Conservation (phyloP, 2,113 vertebrate species). For the Ramphastos sulfuratus region DNA sequence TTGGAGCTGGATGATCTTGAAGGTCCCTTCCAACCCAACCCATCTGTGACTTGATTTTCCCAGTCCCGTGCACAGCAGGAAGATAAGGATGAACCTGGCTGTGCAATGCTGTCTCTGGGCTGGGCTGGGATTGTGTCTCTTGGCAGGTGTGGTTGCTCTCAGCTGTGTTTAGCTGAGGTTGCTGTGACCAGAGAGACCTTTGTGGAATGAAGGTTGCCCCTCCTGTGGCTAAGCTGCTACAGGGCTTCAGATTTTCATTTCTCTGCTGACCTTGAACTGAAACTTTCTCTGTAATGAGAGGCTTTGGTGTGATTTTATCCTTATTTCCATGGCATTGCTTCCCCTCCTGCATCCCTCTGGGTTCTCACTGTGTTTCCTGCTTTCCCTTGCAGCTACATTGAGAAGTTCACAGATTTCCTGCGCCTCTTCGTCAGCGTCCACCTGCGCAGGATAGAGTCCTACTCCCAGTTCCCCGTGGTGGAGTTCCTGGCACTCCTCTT, state of each 20-base stretch:
- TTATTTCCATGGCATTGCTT: conserved; percentile 9
- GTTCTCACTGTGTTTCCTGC: conserved; percentile 7
- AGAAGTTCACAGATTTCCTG: conserved; percentile 98
- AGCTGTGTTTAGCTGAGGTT: conserved; percentile 55
- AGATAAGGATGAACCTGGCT: neutral
- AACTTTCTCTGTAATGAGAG: conserved; percentile 20
- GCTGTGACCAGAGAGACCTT: conserved; percentile 72
- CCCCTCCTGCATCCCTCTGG: neutral
- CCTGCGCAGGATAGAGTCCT: conserved; percentile 93
- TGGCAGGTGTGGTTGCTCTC: conserved; percentile 13
- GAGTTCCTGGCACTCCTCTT: conserved; percentile 94
- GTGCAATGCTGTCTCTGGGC: neutral
- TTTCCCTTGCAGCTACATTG: conserved; percentile 87
- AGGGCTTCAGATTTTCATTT: conserved; percentile 74
- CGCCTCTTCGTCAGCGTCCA: conserved; percentile 97
- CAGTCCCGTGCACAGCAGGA: neutral
- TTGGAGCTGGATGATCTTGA: too few species aligned
- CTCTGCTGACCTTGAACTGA: conserved; percentile 25
- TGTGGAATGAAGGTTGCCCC: conserved; percentile 76
- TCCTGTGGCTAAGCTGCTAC: conserved; percentile 76
- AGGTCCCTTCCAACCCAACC: too few species aligned
- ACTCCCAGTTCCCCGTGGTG: conserved; percentile 94
- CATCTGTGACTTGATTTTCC: neutral
- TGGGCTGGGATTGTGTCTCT: neutral
- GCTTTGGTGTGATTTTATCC: conserved; percentile 32